These are phyloP conservation scores for Galemys pyrenaicus DNA, from an alignment of 2,113 vertebrate species.

Conservation along the genomic window DNA sequence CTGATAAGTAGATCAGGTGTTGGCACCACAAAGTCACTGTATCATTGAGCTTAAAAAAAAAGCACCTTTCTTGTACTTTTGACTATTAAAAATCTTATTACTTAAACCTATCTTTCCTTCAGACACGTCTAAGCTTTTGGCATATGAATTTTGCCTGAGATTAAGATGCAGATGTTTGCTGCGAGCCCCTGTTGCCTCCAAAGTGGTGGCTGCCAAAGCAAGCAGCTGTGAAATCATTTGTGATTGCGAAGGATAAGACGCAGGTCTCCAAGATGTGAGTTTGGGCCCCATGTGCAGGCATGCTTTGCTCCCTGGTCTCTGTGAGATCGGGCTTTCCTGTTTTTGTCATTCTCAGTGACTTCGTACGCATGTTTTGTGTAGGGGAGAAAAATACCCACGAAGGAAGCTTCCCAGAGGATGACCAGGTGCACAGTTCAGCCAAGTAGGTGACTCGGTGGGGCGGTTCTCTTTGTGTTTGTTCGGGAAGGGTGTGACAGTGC, in stretches of 20 bases:
- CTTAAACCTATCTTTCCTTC: not conserved
- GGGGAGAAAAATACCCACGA: not conserved
- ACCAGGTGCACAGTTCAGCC: conserved; percentile 61
- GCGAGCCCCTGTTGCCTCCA: not conserved
- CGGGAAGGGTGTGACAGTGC: conserved; percentile 74
- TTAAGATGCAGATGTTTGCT: not conserved
- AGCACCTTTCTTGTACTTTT: not conserved
- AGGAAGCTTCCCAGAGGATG: conserved; percentile 53
- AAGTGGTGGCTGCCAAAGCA: not conserved
- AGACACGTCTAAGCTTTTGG: not conserved
- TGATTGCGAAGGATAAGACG: not conserved
- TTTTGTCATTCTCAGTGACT: not conserved
- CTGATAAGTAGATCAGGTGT: not conserved
- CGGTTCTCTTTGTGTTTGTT: conserved; percentile 74
- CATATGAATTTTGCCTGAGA: not conserved
- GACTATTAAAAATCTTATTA: not conserved
- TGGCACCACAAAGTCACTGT: not conserved
- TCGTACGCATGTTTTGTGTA: conserved; percentile 14
- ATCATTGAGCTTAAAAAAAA: not conserved
- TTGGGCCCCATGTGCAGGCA: not conserved
- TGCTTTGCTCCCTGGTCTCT: not conserved
- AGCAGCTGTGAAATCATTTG: conserved; percentile 66
- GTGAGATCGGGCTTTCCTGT: conserved; percentile 13
- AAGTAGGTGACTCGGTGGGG: conserved; percentile 43
- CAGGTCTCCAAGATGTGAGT: not conserved